Base-by-base conservation (phyloP, 2,888 invertebrate species). In the Caenorhabditis sinica region DNA sequence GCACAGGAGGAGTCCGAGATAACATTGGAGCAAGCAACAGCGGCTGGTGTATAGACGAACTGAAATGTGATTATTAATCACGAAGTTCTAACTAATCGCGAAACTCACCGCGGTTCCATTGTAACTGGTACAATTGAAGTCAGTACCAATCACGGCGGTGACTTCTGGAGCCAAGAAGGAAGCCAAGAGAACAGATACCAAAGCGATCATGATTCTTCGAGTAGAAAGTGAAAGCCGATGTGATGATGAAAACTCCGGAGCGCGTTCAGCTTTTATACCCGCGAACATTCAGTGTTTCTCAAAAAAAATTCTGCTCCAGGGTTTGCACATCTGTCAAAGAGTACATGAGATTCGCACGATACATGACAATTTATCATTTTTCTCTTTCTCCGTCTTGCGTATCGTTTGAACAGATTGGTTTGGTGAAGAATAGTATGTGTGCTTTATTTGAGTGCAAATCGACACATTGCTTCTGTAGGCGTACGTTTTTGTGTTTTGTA, bases 1-100 rank as follows among this genome's bases (percentile, higher is more conserved):
- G 36, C 58, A 30, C 79, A 80, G 0, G 79, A 25, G 1, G 63
- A 20, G 30, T 80, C 79, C 0, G 63, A 56, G 58, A 72, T 56
- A 56, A 43, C 15, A 49, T 76, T 76, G 30, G 76, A 45, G 65
- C 76, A 76, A 25, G 33, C 51, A 2, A 49, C 49, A 9, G 76
- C 79, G 6, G 79, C 25, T 15, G 69, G 69, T 15, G 79, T 56
- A 53, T 71, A 79, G 28, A 79, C 79, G 40, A 79, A 79, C 71
- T 66, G 66, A 56, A 75, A 65, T 13, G 6, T 13, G 33, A 36
- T 36, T 9, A 36, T 4, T 36, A 36, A 9, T 36, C 9, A 9
- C 9, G 5, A 36, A 36, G n/a, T n/a, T n/a, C n/a, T 36, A 9
- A 9, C 33, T 36, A n/a, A 17, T 25, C 56, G 69, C 13, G 1